Base-by-base conservation (phyloP, 1,140 invertebrate species). In the Wiebesia pumilae region DNA sequence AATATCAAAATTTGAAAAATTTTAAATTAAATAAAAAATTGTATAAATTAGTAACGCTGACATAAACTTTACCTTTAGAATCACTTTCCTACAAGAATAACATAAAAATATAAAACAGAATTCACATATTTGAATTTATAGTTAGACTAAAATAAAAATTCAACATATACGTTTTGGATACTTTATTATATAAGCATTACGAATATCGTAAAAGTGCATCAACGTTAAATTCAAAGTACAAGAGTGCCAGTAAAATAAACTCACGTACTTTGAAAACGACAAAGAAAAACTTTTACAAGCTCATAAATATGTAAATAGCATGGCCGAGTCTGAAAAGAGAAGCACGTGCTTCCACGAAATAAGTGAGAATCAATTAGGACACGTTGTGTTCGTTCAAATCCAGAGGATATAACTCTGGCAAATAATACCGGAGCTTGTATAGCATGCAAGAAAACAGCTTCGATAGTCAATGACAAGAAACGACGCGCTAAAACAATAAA, bases 251-350 rank as follows among this genome's bases (percentile, higher is more conserved):
- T 77, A 62, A 77, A 65, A 82, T 82, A 69, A 77, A 69, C 80
- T 86, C 75, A 83, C 62, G 65, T 83, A 83, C 24, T 83, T 58
- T 43, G 24, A 24, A 73, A 75, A 27, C 21, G 43, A 84, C 83
- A 84, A 84, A 84, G 83, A 79, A 84, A 69, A 80, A 84, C 21
- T 79, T 84, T 84, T 84, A 84, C 83, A 79, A 84, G 83, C 83
- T 69, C 75, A 79, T 79, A 84, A 84, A 84, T 84, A 84, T 84
- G 83, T 67, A 84, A 80, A 80, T 84, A 84, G 35, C 38, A 40
- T 16, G 73, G 27, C 14, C 71, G 24, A 30, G 83, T 6, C 58
- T 65, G 73, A 84, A 78, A 78, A 78, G 83, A 77, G 73, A 77
- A 84, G 83, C 83, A 84, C 83, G 83, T 84, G 83, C 83, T 79